These are phyloP conservation scores for Aquatica leii DNA, from an alignment of 2,888 invertebrate species.

Conservation along the genomic window DNA sequence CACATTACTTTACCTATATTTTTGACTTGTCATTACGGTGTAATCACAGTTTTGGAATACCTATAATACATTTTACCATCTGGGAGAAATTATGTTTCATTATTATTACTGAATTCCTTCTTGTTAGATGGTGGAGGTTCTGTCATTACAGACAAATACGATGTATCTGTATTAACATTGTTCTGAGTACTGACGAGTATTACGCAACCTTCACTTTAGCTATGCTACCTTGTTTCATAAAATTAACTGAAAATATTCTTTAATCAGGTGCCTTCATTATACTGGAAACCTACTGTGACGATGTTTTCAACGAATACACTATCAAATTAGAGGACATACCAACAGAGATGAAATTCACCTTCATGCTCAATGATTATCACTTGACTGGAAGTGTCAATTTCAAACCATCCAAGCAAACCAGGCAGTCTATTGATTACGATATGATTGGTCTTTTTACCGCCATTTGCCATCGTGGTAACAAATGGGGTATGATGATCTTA, in stretches of 20 bases:
- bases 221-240: neutral
- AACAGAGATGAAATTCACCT: neutral
- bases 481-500: neutral
- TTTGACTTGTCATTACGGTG: neutral
- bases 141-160: neutral
- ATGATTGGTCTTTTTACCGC: slow-evolving; percentile 1
- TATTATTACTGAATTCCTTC: neutral
- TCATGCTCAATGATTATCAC: neutral
- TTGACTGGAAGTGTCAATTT: neutral
- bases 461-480: neutral
- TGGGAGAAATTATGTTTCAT: neutral
- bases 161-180: neutral
- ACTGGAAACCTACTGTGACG: neutral
- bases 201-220: neutral
- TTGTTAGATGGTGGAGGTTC: neutral
- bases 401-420: neutral
- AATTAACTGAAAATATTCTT: neutral
- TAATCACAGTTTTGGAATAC: neutral
- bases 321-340: neutral
- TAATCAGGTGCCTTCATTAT: slow-evolving; percentile 2
- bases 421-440: neutral
- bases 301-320: neutral
- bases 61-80: neutral
- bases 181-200: neutral
- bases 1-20: neutral